Conservation (phyloP, 2,797 vertebrate species). For the Cottoperca gobio region DNA sequence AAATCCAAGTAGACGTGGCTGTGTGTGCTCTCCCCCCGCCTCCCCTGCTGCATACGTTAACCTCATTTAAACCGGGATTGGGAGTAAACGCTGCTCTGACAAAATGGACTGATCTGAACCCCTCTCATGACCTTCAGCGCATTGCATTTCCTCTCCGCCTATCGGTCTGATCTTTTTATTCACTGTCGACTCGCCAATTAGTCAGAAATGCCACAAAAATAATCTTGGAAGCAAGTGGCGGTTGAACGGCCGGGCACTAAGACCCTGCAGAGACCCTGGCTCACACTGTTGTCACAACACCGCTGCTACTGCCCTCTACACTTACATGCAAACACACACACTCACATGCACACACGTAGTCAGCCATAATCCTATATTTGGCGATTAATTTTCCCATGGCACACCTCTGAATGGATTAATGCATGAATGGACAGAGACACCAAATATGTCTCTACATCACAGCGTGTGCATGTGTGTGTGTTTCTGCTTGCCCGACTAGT, state of each 20-base stretch:
- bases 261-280: conserved; percentile 68
- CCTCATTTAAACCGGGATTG: conserved; percentile 45
- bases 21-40: conserved; percentile 10
- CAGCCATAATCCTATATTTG: conserved; percentile 42
- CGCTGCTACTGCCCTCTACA: conserved; percentile 70
- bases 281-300: conserved; percentile 71
- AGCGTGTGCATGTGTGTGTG: conserved; percentile 11
- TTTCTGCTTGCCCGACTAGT: conserved; percentile 28
- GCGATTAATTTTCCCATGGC: conserved; percentile 33
- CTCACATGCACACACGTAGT: conserved; percentile 9
- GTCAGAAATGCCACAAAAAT: conserved; percentile 45
- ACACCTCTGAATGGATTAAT: conserved; percentile 39
- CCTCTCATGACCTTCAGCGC: conserved; percentile 26
- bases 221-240: conserved; percentile 11
- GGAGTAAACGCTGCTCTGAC: conserved; percentile 21
- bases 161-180: conserved; percentile 43
- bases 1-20: conserved; percentile 58
- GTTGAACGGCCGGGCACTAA: conserved; percentile 48
- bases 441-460: conserved; percentile 35
- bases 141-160: conserved; percentile 23
- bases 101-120: conserved; percentile 38
- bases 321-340: not conserved
- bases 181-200: conserved; percentile 41
- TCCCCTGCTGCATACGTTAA: conserved; percentile 45
- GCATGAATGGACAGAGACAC: conserved; percentile 40